phyloP scores from a whole-genome alignment of 1,140 invertebrate genomes.

The Rhopalosiphum padi region DNA sequence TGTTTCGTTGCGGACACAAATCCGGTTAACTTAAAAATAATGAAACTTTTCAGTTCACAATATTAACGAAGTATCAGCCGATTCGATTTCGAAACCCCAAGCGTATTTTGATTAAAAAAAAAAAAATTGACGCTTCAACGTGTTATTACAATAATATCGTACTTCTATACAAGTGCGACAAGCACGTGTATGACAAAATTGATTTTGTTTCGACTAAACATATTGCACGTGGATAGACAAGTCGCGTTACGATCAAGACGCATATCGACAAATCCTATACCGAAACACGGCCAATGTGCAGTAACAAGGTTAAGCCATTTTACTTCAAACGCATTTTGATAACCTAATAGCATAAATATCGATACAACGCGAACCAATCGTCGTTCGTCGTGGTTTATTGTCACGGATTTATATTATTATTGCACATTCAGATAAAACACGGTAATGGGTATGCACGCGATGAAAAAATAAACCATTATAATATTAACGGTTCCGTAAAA shows the following conservation, averaged over 20 bases:
- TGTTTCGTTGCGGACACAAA: neutral
- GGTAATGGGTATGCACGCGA: neutral
- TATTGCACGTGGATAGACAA: too few species aligned
- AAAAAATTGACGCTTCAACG: neutral
- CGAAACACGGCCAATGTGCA: neutral
- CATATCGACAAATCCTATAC: neutral
- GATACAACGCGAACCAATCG: neutral
- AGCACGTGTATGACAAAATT: neutral
- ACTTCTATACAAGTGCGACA: neutral
- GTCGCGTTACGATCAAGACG: too few species aligned
- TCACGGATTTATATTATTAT: neutral
- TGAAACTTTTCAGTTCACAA: neutral
- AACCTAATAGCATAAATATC: neutral
- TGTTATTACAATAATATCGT: neutral
- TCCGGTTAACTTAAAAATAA: neutral
- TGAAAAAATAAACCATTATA: neutral
- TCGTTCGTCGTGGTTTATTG: neutral
- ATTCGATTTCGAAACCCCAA: neutral
- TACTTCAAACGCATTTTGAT: neutral
- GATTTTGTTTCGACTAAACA: neutral
- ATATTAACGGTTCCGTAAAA: slow-evolving; percentile 1
- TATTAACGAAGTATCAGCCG: neutral
- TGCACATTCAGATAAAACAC: neutral
- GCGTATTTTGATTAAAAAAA: neutral
- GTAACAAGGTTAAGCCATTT: neutral